Base-by-base conservation (phyloP, 2,113 vertebrate genomes). In the Leptodactylus fuscus region DNA sequence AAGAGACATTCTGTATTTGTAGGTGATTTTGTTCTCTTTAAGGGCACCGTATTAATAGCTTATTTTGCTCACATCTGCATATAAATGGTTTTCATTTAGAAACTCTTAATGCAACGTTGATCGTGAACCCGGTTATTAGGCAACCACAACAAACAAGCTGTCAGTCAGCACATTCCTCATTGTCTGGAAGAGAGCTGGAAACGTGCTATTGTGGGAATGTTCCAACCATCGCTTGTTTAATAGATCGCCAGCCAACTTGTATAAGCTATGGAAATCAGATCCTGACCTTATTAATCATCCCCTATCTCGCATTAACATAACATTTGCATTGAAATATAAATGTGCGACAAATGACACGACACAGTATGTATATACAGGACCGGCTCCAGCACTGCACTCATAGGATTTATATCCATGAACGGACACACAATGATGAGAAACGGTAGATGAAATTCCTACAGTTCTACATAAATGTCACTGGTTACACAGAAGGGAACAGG, bases 161-260 rank as follows among this genome's bases (percentile, higher is more conserved):
- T 48, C 41, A 3, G 60, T 81, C 44, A 48, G 58, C 79, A 81
- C 58, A 81, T 81, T 81, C 58, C 58, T 48, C 27, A 18, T 46
- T 80, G 53, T 62, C 55, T 60, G 53, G 76, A 78, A 36, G 29
- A 38, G 49, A 41, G 18, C 27, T 38, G 76, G 34, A 41, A 80
- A 80, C 27, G 48, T 18, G 58, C 53, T 18, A 44, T 62, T 29
- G 77, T 60, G 77, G 53, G 29, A 77, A 77, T 51, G 65, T 78
- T 76, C 51, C 32, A 53, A 58, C 44, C 75, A 60, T 62, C 20
- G 22, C 36, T 44, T 44, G 44, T 75, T 51, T 83, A 22, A 36
- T n/a, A 46, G 41, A 76, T 65, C 1, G 3, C 27, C 27, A 16
- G 55, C 36, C 70, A 76, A 34, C 4, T 12, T 27, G 16, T 32